A percentile compares a stretch with the other conserved stretches of the same genome.
phyloP scores from a whole-genome alignment of 2,113 vertebrate species.

The Asarcornis scutulata region DNA sequence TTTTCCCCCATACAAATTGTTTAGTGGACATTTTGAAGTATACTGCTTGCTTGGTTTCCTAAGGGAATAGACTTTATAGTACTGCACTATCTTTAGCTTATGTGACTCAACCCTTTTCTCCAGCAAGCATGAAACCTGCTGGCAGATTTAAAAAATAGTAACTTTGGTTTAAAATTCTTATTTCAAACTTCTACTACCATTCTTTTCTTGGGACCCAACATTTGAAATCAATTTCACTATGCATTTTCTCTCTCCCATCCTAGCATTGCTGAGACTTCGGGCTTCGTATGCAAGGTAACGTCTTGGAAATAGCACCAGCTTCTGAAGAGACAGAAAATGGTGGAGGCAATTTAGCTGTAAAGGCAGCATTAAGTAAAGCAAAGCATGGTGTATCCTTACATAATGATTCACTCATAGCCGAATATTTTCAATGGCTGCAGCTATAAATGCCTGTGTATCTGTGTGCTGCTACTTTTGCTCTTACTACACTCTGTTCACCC shows the following conservation, averaged over 20 bases:
- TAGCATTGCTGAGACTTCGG: background rate
- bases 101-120: background rate
- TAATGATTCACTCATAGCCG: background rate
- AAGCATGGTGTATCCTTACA: background rate
- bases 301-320: background rate
- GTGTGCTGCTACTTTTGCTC: background rate
- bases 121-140: background rate
- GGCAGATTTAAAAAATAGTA: background rate
- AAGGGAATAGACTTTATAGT: background rate
- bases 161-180: background rate
- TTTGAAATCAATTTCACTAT: background rate
- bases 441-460: background rate
- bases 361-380: background rate
- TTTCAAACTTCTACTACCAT: background rate
- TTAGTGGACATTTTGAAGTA: background rate
- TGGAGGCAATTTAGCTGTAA: background rate
- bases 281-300: background rate
- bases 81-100: background rate
- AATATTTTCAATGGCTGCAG: background rate
- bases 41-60: background rate
- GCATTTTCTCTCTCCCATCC: background rate
- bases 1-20: background rate
- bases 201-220: background rate
- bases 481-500: background rate
- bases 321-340: background rate